Conservation (phyloP, 1,140 invertebrate genomes). For the Apolygus lucorum region DNA sequence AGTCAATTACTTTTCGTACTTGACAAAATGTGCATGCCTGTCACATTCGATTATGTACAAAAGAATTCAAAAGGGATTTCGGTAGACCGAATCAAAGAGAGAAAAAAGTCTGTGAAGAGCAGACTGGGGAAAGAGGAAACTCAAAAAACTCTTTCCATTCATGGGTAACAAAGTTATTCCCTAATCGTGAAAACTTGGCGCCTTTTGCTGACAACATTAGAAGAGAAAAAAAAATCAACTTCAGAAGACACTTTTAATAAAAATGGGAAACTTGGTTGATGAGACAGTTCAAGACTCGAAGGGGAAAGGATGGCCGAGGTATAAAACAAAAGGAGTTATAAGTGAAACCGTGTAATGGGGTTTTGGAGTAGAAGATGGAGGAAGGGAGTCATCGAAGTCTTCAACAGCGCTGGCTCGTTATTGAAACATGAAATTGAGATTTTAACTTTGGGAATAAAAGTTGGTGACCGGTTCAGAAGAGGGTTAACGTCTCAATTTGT, state of each 20-base stretch:
- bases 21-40: background rate
- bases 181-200: slow-evolving; percentile 5
- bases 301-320: background rate
- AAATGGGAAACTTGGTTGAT: slow-evolving; percentile 14
- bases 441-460: slow-evolving; percentile 7
- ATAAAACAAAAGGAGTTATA: slow-evolving; percentile 4
- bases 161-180: slow-evolving; percentile 9
- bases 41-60: slow-evolving; percentile 2
- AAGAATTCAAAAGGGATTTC: slow-evolving; percentile 1
- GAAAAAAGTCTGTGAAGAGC: background rate
- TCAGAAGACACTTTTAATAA: slow-evolving; percentile 8
- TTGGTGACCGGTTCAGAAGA: too few species aligned
- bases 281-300: slow-evolving; percentile 2
- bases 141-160: background rate
- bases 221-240: slow-evolving; percentile 2
- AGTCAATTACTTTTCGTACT: background rate
- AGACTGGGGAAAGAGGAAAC: background rate
- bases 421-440: slow-evolving; percentile 17
- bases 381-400: background rate
- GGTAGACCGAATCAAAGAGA: background rate
- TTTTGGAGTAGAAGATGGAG: background rate
- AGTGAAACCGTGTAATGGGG: slow-evolving; percentile 14
- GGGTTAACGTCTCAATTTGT: too few species aligned
- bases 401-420: background rate
- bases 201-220: slow-evolving; percentile 8